Conservation (phyloP, 2,113 vertebrate genomes). For the Benitochromis conjunctus region DNA sequence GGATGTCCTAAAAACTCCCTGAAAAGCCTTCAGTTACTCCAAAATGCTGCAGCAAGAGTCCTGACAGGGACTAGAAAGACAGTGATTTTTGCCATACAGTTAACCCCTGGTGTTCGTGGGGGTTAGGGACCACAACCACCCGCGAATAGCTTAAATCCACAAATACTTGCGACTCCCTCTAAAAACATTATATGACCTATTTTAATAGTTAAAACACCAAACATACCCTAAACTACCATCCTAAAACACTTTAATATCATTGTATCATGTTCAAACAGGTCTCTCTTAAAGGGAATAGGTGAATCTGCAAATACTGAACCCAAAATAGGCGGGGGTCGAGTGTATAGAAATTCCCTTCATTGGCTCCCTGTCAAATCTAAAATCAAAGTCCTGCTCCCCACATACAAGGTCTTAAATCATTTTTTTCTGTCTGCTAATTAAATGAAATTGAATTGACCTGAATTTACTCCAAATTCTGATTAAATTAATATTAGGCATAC, state of each 20-base stretch:
- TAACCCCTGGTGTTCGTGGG: neutral
- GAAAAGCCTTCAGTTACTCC: rapidly evolving
- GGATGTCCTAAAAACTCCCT: rapidly evolving
- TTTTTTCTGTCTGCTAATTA: neutral
- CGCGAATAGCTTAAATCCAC: neutral
- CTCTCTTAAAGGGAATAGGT: neutral
- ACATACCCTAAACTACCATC: neutral
- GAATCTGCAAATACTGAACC: neutral
- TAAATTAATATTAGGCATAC: neutral
- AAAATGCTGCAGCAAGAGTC: neutral
- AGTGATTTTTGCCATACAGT: neutral
- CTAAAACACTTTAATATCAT: neutral
- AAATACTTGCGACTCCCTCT: neutral
- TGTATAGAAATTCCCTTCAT: neutral
- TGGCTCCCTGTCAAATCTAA: neutral
- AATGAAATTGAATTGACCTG: neutral
- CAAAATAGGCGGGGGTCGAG: neutral
- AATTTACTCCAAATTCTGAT: neutral
- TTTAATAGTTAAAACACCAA: neutral
- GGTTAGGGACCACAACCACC: neutral
- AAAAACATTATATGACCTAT: neutral
- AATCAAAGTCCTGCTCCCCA: neutral
- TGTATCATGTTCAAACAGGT: neutral
- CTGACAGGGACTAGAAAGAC: neutral
- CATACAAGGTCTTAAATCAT: neutral